Evolutionary conservation across 2,888 invertebrate species (phyloP).

Genomic region (Plebejus anna): DNA sequence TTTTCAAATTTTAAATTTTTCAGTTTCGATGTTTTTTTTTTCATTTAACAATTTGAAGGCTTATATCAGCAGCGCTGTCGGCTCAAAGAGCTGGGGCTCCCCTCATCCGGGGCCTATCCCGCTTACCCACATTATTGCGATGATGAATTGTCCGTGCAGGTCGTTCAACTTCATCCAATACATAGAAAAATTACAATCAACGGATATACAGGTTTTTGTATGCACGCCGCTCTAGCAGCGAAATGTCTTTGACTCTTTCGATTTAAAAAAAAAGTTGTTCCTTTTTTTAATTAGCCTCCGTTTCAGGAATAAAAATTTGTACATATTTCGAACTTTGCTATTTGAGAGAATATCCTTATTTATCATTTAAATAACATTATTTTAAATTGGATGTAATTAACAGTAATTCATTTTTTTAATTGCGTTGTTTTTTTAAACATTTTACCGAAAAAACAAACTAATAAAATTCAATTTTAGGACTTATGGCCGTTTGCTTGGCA

Average conservation of each 20-base stretch:
- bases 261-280: neutral
- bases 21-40: neutral
- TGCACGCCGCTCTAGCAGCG: slow-evolving; percentile 31
- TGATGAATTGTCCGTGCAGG: slow-evolving; percentile 65
- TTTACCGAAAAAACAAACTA: neutral
- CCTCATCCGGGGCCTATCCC: slow-evolving; percentile 51
- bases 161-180: slow-evolving; percentile 57
- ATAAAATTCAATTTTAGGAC: neutral
- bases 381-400: neutral
- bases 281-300: neutral
- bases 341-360: neutral
- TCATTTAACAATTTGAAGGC: slow-evolving; percentile 40
- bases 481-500: neutral
- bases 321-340: neutral
- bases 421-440: neutral
- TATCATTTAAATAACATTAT: neutral
- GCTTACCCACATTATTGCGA: slow-evolving; percentile 69
- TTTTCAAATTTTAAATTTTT: neutral
- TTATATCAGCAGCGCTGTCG: slow-evolving; percentile 48
- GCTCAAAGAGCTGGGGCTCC: slow-evolving; percentile 49
- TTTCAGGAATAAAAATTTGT: neutral
- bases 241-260: slow-evolving; percentile 23
- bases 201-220: slow-evolving; percentile 38
- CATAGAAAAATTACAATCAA: slow-evolving; percentile 42
- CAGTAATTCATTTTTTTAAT: neutral